Base-by-base conservation (phyloP, 2,888 invertebrate species). In the Encarsia formosa region DNA sequence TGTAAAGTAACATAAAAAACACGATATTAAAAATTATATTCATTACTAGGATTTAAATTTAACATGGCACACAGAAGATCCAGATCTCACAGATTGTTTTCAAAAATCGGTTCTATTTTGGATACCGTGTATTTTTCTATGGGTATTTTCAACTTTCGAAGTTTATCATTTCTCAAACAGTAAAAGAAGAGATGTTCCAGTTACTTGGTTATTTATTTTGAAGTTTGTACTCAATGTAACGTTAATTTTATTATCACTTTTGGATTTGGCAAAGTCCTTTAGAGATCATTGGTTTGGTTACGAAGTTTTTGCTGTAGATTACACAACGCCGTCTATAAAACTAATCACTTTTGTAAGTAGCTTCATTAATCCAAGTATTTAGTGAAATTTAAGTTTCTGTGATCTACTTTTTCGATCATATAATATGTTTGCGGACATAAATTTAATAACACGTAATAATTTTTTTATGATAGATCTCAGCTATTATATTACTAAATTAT, bases 71-170 rank as follows among this genome's bases (percentile, higher is more conserved):
- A 87, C 94, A 16, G 78, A 81, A 6, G 80, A 86, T 73, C 97
- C 94, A 29, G 87, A 91, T 69, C 80, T 97, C 61, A 91, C 95
- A 57, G 81, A 81, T 69, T 98, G 97, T 75, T 95, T 97, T 74
- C 88, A 95, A 76, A 87, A 88, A 72, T 95, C 96, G 1, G 85
- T 89, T 1, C 75, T 97, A 22, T 79, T 92, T 43, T 97, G 96
- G 95, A 76, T 83, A 26, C 96, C 97, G 0, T 91, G 92, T 73
- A 78, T 81, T 43, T 91, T 89, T 72, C 77, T 94, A n/a, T 93
- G 91, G 90, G 61, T 83, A 1, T 83, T 88, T 63, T 78, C 87
- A 4, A 76, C 85, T 31, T 76, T 92, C 59, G 91, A 92, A 66
- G 77, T 83, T 55, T 87, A 81, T 70, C 89, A 90, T 67, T 81